Base-by-base conservation (phyloP, 1,140 invertebrate genomes). In the Stegodyphus dumicola region DNA sequence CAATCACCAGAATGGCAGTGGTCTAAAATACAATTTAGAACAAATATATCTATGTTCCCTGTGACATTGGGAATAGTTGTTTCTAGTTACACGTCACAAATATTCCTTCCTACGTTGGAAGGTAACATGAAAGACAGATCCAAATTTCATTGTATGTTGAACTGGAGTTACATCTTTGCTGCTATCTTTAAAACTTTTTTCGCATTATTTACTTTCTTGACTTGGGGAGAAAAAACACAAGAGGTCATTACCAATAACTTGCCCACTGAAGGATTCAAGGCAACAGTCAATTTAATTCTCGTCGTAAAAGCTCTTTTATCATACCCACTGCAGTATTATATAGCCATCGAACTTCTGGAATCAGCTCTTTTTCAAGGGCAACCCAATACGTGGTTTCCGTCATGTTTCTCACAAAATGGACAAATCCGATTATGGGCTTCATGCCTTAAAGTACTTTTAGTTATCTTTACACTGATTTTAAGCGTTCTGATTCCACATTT, bases 31-130 rank as follows among this genome's bases (percentile, higher is more conserved):
- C 96, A 96, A 89, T 95, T 98, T 93, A 94, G 93, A 53, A 94
- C 99, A 74, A 97, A 99, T 90, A 94, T 99, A 89, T 94, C 97
- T 90, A 98, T 97, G 88, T 99, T 99, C 90, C 98, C 99, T 0
- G 99, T 99, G 54, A 98, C 97, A n/a, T 91, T 99, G 77, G 99
- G 99, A 6, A 98, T 99, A 15, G 99, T 99, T 83, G 98, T 99
- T 0, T 99, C 99, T 92, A 99, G 97, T 71, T 99, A 99, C 91
- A 99, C 98, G 0, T 99, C 98, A 0, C 99, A 99, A 90, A 99
- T 99, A 88, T 99, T 99, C 90, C 91, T 99, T 87, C 98, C 99
- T 0, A 98, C 97, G 0, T 91, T 99, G 52, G 99, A 99, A 92
- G 98, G 97, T 0, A 99, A 97, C 90, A 95, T 99, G 93, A 94